These are phyloP conservation scores for Spea hammondii DNA, from an alignment of 2,797 vertebrate genomes.

Conservation along the genomic window DNA sequence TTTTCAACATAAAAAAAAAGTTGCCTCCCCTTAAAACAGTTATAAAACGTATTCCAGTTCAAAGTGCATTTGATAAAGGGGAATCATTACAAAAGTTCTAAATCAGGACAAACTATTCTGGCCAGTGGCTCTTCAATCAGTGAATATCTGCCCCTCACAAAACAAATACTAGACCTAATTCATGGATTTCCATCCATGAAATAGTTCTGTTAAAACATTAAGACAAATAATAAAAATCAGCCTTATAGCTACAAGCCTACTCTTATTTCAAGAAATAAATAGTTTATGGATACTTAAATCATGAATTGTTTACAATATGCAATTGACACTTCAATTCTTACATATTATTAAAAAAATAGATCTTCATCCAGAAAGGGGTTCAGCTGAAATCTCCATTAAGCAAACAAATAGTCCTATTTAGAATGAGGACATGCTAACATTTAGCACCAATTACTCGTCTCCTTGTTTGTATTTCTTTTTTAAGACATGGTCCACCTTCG, in stretches of 20 bases:
- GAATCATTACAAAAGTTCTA: conserved; percentile 10
- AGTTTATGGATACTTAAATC: conserved; percentile 39
- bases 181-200: conserved; percentile 2
- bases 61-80: conserved; percentile 47
- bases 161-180: background rate
- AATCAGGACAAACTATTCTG: background rate
- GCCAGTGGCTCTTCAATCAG: conserved; percentile 17
- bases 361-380: background rate
- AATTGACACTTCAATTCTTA: conserved; percentile 38
- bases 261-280: conserved; percentile 47
- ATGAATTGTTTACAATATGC: conserved; percentile 38
- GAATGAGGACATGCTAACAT: too few relatives aligned
- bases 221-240: conserved; percentile 10
- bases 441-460: too few relatives aligned
- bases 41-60: conserved; percentile 31
- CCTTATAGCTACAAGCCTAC: background rate
- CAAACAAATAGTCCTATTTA: background rate
- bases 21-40: conserved; percentile 12
- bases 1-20: conserved; percentile 27
- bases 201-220: background rate
- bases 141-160: conserved; percentile 9
- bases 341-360: conserved; percentile 4
- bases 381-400: background rate
- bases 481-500: too few relatives aligned
- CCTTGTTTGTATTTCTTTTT: too few relatives aligned